A percentile compares a stretch with the other conserved stretches of the same genome.
Evolutionary conservation across 2,113 vertebrate species (phyloP).

Genomic region (Salvelinus fontinalis): DNA sequence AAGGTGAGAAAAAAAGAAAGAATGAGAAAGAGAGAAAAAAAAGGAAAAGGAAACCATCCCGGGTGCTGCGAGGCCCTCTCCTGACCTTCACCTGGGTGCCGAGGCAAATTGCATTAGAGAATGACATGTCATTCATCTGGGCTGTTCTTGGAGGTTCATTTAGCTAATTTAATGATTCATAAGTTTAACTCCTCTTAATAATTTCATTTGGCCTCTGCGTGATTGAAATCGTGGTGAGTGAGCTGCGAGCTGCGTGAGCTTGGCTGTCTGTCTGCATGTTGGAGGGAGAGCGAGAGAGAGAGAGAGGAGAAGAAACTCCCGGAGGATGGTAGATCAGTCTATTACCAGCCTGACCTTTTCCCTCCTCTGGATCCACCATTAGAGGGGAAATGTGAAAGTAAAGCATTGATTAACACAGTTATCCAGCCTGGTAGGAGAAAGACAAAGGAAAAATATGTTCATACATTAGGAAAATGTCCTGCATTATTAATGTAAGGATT

Average conservation of each 20-base stretch:
- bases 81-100: conserved; percentile 81
- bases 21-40: background rate
- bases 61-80: conserved; percentile 78
- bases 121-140: conserved; percentile 95
- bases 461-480: conserved; percentile 75
- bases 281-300: no score
- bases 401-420: conserved; percentile 75
- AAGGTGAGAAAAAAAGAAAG: conserved; percentile 3
- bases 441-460: conserved; percentile 72
- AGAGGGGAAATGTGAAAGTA: conserved; percentile 82
- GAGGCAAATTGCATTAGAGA: conserved; percentile 94
- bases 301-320: conserved; percentile 72
- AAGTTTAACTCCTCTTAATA: conserved; percentile 99
- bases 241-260: conserved; percentile 73
- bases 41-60: conserved; percentile 31
- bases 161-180: conserved; percentile 99
- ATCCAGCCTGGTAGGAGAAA: conserved; percentile 65
- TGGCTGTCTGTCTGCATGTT: conserved; percentile 45
- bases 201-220: conserved; percentile 91
- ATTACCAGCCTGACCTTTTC: conserved; percentile 97
- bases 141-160: conserved; percentile 95
- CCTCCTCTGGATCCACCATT: conserved; percentile 94
- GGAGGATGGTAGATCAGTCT: conserved; percentile 95
- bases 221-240: conserved; percentile 92
- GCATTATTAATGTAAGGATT: conserved; percentile 73